A percentile compares a stretch with the other conserved stretches of the same genome.
Conservation (phyloP, 1,140 invertebrate species). For the Drosophila willistoni region DNA sequence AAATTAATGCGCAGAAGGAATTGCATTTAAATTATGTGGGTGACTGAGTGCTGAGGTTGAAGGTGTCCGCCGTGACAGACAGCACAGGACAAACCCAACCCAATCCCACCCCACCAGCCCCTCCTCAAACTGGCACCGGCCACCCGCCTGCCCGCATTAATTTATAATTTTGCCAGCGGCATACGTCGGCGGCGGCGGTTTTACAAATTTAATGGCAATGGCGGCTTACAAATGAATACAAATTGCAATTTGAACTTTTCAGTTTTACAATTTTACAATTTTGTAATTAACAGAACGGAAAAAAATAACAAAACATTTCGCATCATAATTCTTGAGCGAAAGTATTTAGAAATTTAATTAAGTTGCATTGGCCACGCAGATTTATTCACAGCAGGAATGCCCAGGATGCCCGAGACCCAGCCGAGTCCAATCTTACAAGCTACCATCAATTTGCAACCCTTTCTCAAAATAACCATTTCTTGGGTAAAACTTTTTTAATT, state of each 20-base stretch:
- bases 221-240: slow-evolving; percentile 75
- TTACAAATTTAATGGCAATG: slow-evolving; percentile 66
- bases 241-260: slow-evolving; percentile 79
- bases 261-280: slow-evolving; percentile 76
- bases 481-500: slow-evolving; percentile 76
- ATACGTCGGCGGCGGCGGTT: slow-evolving; percentile 28
- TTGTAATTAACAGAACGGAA: slow-evolving; percentile 68
- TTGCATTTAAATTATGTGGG: slow-evolving; percentile 79
- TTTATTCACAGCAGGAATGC: slow-evolving; percentile 55
- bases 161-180: slow-evolving; percentile 67
- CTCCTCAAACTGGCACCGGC: slow-evolving; percentile 25
- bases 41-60: slow-evolving; percentile 34
- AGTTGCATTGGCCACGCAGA: slow-evolving; percentile 78
- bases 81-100: slow-evolving; percentile 13
- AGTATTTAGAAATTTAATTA: slow-evolving; percentile 78
- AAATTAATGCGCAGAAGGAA: slow-evolving; percentile 80
- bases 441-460: slow-evolving; percentile 42
- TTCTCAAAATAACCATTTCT: slow-evolving; percentile 53
- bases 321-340: slow-evolving; percentile 68
- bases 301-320: slow-evolving; percentile 52
- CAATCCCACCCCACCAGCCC: neutral
- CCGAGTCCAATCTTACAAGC: neutral
- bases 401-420: neutral
- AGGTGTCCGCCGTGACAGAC: slow-evolving; percentile 67
- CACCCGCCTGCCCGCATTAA: slow-evolving; percentile 61